Conservation (phyloP, 2,113 vertebrate species). For the Empidonax alnorum region DNA sequence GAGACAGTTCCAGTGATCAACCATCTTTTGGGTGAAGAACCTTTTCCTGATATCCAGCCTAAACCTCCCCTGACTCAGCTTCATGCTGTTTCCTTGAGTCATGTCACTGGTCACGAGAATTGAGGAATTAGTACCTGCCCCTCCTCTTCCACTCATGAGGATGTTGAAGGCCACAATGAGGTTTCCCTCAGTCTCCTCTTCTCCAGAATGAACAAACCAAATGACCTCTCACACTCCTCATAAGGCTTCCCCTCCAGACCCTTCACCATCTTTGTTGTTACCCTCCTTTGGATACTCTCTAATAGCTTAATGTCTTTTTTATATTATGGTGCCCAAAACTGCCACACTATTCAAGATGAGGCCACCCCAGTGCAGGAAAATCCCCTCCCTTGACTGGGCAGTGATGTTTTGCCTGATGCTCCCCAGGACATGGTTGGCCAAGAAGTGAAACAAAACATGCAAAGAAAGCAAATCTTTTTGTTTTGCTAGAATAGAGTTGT, state of each 20-base stretch:
- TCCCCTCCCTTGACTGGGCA: background rate
- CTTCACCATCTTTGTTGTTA: fast-evolving
- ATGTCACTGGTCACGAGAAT: background rate
- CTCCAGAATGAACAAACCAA: background rate
- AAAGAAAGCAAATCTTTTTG: background rate
- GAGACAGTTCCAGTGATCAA: background rate
- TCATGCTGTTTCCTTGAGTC: fast-evolving
- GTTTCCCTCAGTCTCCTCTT: background rate
- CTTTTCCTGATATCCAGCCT: background rate
- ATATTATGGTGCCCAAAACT: background rate
- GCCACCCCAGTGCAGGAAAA: fast-evolving
- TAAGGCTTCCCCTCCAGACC: background rate
- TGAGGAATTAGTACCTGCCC: background rate
- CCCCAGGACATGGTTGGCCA: fast-evolving
- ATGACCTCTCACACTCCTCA: background rate
- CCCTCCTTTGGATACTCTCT: background rate
- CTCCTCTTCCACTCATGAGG: fast-evolving
- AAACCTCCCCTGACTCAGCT: background rate
- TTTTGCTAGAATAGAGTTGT: background rate
- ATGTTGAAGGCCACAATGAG: background rate
- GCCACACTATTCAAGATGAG: background rate
- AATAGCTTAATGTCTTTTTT: background rate
- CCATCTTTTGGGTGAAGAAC: background rate
- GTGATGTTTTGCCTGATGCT: background rate
- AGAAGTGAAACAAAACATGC: background rate